phyloP scores from a whole-genome alignment of 2,888 invertebrate species.

The Dioctria linearis region DNA sequence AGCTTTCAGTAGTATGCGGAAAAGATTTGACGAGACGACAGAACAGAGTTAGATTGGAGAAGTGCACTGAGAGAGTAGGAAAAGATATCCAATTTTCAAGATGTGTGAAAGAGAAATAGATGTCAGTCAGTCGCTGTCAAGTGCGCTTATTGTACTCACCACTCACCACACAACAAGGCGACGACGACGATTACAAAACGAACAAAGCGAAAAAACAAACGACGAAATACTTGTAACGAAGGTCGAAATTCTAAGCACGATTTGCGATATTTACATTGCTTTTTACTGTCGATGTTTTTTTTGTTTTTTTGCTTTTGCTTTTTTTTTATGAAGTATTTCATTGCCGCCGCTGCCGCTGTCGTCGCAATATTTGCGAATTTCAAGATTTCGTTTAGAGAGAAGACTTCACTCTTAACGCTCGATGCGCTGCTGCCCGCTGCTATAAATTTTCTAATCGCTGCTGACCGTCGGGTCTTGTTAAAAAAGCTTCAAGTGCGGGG shows the following conservation, averaged over 20 bases:
- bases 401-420: background rate
- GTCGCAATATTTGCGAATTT: background rate
- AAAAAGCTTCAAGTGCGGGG: too few species aligned
- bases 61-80: background rate
- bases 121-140: background rate
- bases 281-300: constrained; percentile 40
- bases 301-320: constrained; percentile 47
- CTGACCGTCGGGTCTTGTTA: too few species aligned
- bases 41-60: background rate
- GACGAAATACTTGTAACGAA: constrained; percentile 61
- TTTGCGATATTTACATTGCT: constrained; percentile 54
- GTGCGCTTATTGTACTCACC: constrained; percentile 20
- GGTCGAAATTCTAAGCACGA: constrained; percentile 62
- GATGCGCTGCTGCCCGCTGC: background rate
- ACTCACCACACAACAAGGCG: constrained; percentile 25
- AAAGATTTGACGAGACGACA: constrained; percentile 28
- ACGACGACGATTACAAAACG: constrained; percentile 57
- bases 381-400: constrained; percentile 5
- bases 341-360: constrained; percentile 1
- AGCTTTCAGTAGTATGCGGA: constrained; percentile 52
- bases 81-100: background rate
- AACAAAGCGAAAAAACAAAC: constrained; percentile 57
- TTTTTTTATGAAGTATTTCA: background rate
- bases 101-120: background rate
- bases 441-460: too few species aligned